These are phyloP conservation scores for Dasysyrphus tricinctus DNA, from an alignment of 2,888 invertebrate genomes.

Conservation along the genomic window DNA sequence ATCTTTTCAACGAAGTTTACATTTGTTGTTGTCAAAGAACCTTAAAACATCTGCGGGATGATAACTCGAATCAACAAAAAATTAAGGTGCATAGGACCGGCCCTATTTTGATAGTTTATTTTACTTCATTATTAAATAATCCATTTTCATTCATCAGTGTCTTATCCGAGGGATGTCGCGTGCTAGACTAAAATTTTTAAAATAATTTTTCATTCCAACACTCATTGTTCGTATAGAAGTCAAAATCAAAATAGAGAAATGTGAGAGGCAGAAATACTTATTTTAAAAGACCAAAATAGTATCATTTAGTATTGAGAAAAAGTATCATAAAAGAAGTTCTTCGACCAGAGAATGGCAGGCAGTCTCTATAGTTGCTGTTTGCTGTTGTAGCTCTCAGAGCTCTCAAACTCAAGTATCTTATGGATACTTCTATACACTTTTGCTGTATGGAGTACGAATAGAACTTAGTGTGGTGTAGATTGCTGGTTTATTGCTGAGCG, in stretches of 20 bases:
- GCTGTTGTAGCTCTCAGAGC: neutral
- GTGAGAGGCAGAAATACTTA: neutral
- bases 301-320: conserved; percentile 32
- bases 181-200: conserved; percentile 77
- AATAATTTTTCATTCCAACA: conserved; percentile 41
- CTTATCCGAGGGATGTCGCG: conserved; percentile 77
- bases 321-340: conserved; percentile 14
- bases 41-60: neutral
- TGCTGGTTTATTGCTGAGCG: conserved; percentile 20
- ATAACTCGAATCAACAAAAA: neutral
- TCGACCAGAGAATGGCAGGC: neutral
- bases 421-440: neutral
- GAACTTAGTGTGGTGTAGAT: neutral
- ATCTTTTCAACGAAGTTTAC: neutral
- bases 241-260: conserved; percentile 39
- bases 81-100: neutral
- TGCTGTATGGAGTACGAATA: conserved; percentile 13
- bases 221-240: conserved; percentile 23
- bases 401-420: conserved; percentile 13
- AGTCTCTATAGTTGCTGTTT: neutral
- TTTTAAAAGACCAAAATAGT: conserved; percentile 1
- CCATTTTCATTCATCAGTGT: conserved; percentile 37
- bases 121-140: neutral
- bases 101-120: neutral
- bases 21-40: neutral